Conservation (phyloP, 2,113 vertebrate species). For the Fukomys damarensis region DNA sequence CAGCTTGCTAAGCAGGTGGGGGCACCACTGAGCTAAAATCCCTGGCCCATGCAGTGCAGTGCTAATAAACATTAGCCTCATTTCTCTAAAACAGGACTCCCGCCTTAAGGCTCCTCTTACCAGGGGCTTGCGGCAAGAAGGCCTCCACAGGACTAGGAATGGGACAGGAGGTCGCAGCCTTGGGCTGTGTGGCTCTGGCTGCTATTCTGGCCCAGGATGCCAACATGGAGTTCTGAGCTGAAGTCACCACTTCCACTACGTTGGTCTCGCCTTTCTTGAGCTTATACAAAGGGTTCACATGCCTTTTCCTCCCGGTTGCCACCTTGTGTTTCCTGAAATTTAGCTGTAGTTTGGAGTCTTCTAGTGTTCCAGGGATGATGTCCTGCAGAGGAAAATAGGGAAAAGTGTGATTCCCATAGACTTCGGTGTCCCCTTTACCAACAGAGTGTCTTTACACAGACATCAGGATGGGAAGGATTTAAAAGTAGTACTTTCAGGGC, state of each 20-base stretch:
- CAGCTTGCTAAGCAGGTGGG: too few relatives aligned
- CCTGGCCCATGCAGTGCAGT: too few relatives aligned
- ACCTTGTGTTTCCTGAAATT: not conserved
- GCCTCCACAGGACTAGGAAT: not conserved
- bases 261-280: not conserved
- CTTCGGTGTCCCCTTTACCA: not conserved
- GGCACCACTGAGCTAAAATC: too few relatives aligned
- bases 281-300: not conserved
- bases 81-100: not conserved
- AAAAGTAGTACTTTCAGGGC: not conserved
- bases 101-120: slow-evolving; percentile 60
- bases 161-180: not conserved
- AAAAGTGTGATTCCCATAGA: not conserved
- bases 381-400: slow-evolving; percentile 44
- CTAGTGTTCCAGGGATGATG: not conserved
- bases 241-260: slow-evolving; percentile 13
- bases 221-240: slow-evolving; percentile 34
- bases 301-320: not conserved
- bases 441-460: not conserved
- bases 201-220: slow-evolving; percentile 72
- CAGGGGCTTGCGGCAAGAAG: slow-evolving; percentile 50
- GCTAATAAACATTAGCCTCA: not conserved
- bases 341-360: not conserved
- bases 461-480: not conserved
- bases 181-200: not conserved